Evolutionary conservation across 2,113 vertebrate genomes (phyloP).

Genomic region (Leptobrachium leishanense): DNA sequence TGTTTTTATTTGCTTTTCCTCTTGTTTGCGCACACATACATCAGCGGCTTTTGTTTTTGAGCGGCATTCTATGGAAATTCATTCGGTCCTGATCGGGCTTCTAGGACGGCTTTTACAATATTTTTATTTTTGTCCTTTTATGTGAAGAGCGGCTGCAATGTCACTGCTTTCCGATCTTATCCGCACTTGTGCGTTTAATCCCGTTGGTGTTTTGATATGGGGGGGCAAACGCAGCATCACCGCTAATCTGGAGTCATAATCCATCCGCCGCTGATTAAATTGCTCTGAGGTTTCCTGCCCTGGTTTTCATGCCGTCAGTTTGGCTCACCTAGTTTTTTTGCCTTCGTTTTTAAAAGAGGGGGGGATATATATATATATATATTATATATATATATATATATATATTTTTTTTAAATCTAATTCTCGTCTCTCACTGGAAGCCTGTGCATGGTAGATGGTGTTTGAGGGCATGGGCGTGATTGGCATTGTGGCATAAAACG

Average conservation of each 20-base stretch:
- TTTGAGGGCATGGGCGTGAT: neutral
- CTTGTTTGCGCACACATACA: neutral
- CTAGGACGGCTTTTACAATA: neutral
- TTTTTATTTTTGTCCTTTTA: neutral
- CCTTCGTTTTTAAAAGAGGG: neutral
- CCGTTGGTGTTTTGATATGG: neutral
- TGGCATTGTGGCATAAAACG: neutral
- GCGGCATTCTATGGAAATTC: neutral
- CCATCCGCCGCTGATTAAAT: neutral
- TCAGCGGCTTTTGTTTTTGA: slow-evolving; percentile 9
- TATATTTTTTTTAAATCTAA: too few species aligned
- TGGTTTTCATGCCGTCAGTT: slow-evolving; percentile 1
- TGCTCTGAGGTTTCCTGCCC: neutral
- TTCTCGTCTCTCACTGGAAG: too few species aligned
- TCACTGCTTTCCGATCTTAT: slow-evolving; percentile 7
- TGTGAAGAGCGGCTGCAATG: neutral
- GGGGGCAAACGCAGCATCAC: neutral
- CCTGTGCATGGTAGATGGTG: too few species aligned
- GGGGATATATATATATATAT: too few species aligned
- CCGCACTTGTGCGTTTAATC: neutral
- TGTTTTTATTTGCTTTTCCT: neutral
- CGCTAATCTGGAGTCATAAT: neutral
- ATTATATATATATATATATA: too few species aligned
- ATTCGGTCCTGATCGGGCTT: neutral
- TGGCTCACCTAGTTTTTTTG: neutral